phyloP scores from a whole-genome alignment of 2,888 invertebrate species.

The Allacma fusca region DNA sequence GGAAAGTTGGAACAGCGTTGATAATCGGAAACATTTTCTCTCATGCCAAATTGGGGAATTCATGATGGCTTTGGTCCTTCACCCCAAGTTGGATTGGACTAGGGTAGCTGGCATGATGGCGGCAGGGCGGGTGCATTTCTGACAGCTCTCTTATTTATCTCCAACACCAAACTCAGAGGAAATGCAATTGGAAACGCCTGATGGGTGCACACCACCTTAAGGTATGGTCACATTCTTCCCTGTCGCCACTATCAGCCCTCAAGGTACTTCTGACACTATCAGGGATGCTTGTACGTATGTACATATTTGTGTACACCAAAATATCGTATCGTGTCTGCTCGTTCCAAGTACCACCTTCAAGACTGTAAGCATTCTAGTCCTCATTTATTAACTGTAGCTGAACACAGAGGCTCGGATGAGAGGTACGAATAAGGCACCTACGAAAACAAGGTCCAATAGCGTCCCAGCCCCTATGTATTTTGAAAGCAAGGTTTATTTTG shows the following conservation, averaged over 20 bases:
- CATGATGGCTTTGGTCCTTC: conserved; percentile 36
- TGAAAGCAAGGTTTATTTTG: too few species aligned
- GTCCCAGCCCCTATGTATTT: too few species aligned
- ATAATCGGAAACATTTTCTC: conserved; percentile 30
- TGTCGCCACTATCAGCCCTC: neutral
- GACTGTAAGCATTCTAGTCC: too few species aligned
- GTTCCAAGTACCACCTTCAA: too few species aligned
- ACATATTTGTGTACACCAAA: too few species aligned
- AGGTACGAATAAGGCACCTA: too few species aligned
- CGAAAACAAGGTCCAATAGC: too few species aligned
- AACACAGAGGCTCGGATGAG: too few species aligned
- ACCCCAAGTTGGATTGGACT: conserved; percentile 45
- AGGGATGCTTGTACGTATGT: neutral
- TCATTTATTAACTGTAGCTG: too few species aligned
- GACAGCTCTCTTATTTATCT: conserved; percentile 47
- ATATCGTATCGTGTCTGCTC: too few species aligned
- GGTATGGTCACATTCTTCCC: conserved; percentile 24
- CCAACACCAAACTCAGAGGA: conserved; percentile 35
- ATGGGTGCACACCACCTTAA: conserved; percentile 36
- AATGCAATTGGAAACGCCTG: conserved; percentile 43
- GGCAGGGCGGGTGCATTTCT: conserved; percentile 47
- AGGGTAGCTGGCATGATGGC: conserved; percentile 42
- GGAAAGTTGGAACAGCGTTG: conserved; percentile 6
- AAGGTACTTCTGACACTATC: neutral
- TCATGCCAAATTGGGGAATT: conserved; percentile 24